Percentiles rank a stretch among this genome's conserved stretches.
These are phyloP conservation scores for Mormyrus iriodes DNA, from an alignment of 2,113 vertebrate genomes.

Conservation along the genomic window DNA sequence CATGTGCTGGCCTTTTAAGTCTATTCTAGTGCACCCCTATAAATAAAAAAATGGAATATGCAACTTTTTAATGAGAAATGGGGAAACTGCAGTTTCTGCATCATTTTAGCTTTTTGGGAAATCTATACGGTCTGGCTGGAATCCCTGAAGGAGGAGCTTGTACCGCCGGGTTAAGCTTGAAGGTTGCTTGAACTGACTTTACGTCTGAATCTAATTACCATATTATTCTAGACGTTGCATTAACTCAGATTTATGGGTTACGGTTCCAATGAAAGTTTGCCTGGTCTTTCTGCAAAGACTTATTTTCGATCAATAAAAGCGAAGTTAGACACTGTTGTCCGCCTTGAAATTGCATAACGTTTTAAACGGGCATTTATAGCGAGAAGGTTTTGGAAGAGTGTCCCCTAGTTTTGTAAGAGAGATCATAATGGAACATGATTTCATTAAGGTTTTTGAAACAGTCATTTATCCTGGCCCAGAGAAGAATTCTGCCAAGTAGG, in stretches of 20 bases:
- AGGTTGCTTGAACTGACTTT: background rate
- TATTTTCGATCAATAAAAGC: conserved; percentile 2
- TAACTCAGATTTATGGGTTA: background rate
- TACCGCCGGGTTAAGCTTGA: background rate
- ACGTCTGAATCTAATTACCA: background rate
- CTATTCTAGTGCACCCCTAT: background rate
- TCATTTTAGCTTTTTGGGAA: background rate
- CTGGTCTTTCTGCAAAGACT: background rate
- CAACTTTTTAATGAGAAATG: background rate
- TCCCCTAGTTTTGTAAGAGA: background rate
- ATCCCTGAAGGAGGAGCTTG: background rate
- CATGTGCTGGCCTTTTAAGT: background rate
- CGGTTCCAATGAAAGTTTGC: background rate
- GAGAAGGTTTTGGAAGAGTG: background rate
- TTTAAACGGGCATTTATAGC: background rate
- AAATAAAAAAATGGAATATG: background rate
- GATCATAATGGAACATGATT: background rate
- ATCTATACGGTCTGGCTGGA: background rate
- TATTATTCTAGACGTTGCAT: background rate
- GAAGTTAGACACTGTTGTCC: background rate
- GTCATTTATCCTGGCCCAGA: background rate
- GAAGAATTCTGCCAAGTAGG: background rate
- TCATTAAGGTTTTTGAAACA: background rate
- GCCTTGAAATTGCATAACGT: background rate
- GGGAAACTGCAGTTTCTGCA: background rate